These are phyloP conservation scores for Trichogramma pretiosum DNA, from an alignment of 1,140 invertebrate genomes.

Conservation along the genomic window DNA sequence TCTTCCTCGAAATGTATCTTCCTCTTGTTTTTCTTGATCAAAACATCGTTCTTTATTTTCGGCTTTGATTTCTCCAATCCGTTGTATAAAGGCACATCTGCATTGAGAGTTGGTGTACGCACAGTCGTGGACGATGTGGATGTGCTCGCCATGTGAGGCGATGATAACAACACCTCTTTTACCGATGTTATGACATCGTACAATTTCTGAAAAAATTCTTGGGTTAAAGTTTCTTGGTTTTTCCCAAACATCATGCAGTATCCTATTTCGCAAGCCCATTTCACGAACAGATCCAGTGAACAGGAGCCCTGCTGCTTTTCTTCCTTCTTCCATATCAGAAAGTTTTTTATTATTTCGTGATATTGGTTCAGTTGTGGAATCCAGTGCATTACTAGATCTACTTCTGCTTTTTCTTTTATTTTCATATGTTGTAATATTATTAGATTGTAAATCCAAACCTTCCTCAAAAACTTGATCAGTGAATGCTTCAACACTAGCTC, in stretches of 20 bases:
- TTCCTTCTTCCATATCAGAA: not conserved
- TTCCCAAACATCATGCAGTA: constrained; percentile 4
- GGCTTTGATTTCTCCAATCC: no score
- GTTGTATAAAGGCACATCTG: no score
- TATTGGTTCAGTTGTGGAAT: not conserved
- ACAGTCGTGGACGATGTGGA: constrained; percentile 8
- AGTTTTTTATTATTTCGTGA: not conserved
- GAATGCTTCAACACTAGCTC: not conserved
- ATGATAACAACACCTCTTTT: not conserved
- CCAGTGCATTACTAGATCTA: not conserved
- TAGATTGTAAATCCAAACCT: not conserved
- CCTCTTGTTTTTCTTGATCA: no score
- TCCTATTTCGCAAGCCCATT: not conserved
- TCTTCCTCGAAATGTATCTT: no score
- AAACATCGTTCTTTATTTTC: no score
- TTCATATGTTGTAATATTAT: not conserved
- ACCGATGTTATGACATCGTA: not conserved
- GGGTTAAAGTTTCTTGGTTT: not conserved
- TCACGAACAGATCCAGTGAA: not conserved
- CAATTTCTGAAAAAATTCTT: not conserved
- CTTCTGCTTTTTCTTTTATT: not conserved
- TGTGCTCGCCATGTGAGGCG: not conserved
- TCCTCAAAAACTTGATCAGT: not conserved
- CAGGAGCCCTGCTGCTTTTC: not conserved
- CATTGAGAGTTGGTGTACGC: not conserved